Evolutionary conservation across 2,888 invertebrate genomes (phyloP).

Genomic region (Hirtodrosophila alboralis): DNA sequence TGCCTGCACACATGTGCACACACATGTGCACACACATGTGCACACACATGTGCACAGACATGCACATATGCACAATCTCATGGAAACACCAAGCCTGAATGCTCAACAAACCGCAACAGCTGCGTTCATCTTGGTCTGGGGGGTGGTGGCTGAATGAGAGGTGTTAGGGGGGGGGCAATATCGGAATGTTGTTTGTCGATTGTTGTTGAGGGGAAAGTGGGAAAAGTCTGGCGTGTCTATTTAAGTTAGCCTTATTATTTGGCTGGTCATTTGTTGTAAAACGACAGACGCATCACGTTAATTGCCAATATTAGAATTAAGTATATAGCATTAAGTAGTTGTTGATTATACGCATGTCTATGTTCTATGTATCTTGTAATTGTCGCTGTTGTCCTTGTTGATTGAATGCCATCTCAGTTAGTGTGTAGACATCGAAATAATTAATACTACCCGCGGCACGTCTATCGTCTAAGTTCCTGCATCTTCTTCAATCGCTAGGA

Average conservation of each 20-base stretch:
- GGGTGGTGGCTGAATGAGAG: not conserved
- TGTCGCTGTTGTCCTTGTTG: too few relatives aligned
- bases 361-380: too few relatives aligned
- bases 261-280: constrained; percentile 54
- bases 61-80: not conserved
- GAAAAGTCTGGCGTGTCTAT: constrained; percentile 24
- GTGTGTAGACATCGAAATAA: too few relatives aligned
- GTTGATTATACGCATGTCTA: constrained; percentile 33
- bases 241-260: constrained; percentile 40
- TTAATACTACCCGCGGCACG: too few relatives aligned
- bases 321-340: constrained; percentile 58
- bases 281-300: constrained; percentile 59
- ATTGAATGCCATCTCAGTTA: too few relatives aligned
- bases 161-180: not conserved
- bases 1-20: too few relatives aligned
- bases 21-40: constrained; percentile 2
- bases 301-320: constrained; percentile 67
- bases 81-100: not conserved
- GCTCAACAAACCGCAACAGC: constrained; percentile 35
- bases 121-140: constrained; percentile 20
- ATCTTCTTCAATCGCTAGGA: too few relatives aligned
- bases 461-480: too few relatives aligned
- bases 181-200: not conserved
- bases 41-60: not conserved
- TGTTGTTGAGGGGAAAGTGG: too few relatives aligned